phyloP scores from a whole-genome alignment of 2,797 vertebrate species.

The Tympanoctomys barrerae region DNA sequence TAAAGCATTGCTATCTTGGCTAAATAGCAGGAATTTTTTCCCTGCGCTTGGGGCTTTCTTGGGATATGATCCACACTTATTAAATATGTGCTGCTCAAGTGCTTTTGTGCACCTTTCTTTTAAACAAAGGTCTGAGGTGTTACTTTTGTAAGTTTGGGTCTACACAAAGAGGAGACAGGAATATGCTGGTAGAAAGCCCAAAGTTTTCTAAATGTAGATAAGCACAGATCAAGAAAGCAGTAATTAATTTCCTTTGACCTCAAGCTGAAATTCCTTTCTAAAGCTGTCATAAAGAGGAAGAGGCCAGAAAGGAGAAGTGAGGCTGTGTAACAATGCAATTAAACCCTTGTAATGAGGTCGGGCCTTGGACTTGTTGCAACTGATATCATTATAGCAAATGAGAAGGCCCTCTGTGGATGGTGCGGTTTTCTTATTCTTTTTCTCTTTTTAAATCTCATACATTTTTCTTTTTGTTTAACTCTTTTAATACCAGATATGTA shows the following conservation, averaged over 20 bases:
- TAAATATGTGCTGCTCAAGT: conserved; percentile 80
- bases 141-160: conserved; percentile 88
- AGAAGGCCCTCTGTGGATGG: conserved; percentile 93
- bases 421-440: conserved; percentile 90
- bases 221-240: conserved; percentile 91
- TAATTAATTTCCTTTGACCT: conserved; percentile 95
- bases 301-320: conserved; percentile 94
- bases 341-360: conserved; percentile 99
- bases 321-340: conserved; percentile 99
- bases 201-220: conserved; percentile 92
- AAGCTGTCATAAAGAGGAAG: conserved; percentile 95
- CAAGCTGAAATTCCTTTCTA: conserved; percentile 93
- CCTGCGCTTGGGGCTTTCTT: conserved; percentile 63
- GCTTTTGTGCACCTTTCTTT: conserved; percentile 80
- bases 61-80: conserved; percentile 57
- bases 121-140: conserved; percentile 87
- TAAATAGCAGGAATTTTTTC: conserved; percentile 40
- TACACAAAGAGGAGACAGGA: conserved; percentile 86
- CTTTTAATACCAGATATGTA: conserved; percentile 85
- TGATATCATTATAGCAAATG: conserved; percentile 97
- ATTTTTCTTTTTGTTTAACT: conserved; percentile 90
- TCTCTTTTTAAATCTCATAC: conserved; percentile 87
- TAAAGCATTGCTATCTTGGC: conserved; percentile 46
- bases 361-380: conserved; percentile 97
- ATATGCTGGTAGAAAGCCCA: conserved; percentile 87